Evolutionary conservation across 2,113 vertebrate genomes (phyloP), one percentile per base, ranked within the genome.

Genomic region (Varanus salvator): DNA sequence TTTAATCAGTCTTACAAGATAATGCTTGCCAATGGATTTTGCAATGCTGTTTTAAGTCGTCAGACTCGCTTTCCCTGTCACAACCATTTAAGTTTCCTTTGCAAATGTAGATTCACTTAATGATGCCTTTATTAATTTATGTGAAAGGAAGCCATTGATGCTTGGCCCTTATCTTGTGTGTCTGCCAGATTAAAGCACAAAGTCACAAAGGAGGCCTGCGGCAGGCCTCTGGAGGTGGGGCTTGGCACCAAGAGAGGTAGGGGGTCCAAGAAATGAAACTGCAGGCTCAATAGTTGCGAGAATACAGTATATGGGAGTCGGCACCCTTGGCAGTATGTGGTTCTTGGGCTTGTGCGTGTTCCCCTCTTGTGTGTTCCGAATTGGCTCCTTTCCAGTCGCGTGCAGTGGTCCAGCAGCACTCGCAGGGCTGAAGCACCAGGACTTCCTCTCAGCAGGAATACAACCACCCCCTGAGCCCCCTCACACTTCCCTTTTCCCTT

Each of bases 1-100:
- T 81, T 85, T 82, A 87, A 57, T 54, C 84, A 74, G 48, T 29
- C 48, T 86, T 92, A 91, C 81, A 85, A 23, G 34, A 23, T 91
- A 91, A 92, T 87, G 1, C 0, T 25, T 11, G 0, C 0, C 76
- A 29, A n/a, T 17, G 85, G 92, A 1, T 90, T 89, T 92, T 86
- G 68, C 50, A 64, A 68, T 87, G 38, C 54, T 5, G 0, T 31
- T 85, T 87, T 88, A 72, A 34, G 27, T 27, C 82, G 1, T 38
- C 88, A 66, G n/a, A 19, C 78, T 75, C 84, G 74, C 14, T 4
- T 34, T 75, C 8, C 89, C 25, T 29, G 44, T 84, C 27, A 2
- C 3, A 87, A 72, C 66, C 88, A 29, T 0, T 48, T 86, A 66
- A 38, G 11, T 80, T 88, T 87, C 54, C 82, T 87, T 71, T 50